phyloP scores from a whole-genome alignment of 2,113 vertebrate genomes.

The Melanostigma gelatinosum region DNA sequence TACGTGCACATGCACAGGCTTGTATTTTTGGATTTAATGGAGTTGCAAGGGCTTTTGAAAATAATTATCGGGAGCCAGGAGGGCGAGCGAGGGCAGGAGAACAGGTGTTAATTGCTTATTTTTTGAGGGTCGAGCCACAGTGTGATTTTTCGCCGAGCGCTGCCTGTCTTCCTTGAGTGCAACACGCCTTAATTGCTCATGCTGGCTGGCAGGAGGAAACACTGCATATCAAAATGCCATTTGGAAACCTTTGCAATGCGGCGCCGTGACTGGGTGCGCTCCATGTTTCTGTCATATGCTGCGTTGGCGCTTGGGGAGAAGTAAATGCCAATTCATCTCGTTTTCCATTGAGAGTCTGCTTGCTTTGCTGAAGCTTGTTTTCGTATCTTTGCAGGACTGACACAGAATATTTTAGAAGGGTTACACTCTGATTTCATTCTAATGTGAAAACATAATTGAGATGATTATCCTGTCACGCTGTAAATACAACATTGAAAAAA shows the following conservation, averaged over 20 bases:
- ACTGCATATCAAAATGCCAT: conserved; percentile 61
- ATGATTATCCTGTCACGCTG: neutral
- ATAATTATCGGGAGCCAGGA: conserved; percentile 43
- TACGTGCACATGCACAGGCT: neutral
- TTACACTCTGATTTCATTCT: neutral
- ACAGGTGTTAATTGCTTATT: conserved; percentile 71
- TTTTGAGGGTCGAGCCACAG: conserved; percentile 38
- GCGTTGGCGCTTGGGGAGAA: conserved; percentile 43
- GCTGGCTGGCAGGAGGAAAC: conserved; percentile 59
- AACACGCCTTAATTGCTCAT: conserved; percentile 67
- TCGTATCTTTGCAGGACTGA: conserved; percentile 12
- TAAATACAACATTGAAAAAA: neutral
- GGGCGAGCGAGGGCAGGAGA: conserved; percentile 32
- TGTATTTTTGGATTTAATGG: conserved; percentile 43
- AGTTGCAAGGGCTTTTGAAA: conserved; percentile 24
- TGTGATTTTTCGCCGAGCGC: conserved; percentile 41
- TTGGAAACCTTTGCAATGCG: conserved; percentile 58
- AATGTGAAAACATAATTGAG: neutral
- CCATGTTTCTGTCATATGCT: conserved; percentile 56
- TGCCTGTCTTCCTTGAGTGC: conserved; percentile 43
- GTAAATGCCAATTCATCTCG: conserved; percentile 64
- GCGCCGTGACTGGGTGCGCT: conserved; percentile 46
- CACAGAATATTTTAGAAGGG: conserved; percentile 3
- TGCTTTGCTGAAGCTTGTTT: conserved; percentile 17
- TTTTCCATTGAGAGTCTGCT: conserved; percentile 20